Percentiles rank a stretch among this genome's conserved stretches.
phyloP scores from a whole-genome alignment of 2,888 invertebrate genomes.

The Eupeodes latifasciatus region DNA sequence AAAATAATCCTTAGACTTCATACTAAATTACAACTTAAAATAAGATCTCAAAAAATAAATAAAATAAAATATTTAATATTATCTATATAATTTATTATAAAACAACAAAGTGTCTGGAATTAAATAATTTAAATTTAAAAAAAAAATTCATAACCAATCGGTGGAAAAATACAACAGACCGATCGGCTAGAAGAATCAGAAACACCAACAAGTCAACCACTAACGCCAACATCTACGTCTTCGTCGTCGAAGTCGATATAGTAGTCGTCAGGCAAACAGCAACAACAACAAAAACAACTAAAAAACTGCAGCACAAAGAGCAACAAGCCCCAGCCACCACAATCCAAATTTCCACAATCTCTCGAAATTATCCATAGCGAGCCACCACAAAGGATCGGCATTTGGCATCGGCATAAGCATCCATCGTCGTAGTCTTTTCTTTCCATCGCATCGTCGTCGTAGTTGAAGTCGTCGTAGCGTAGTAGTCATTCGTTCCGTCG shows the following conservation, averaged over 20 bases:
- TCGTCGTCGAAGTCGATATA: constrained; percentile 10
- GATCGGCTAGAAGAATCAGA: constrained; percentile 30
- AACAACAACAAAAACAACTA: constrained; percentile 4
- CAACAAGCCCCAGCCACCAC: constrained; percentile 65
- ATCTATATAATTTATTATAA: constrained; percentile 23
- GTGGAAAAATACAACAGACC: constrained; percentile 54
- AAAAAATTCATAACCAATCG: constrained; percentile 37
- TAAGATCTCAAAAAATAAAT: constrained; percentile 67
- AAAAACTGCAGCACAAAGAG: constrained; percentile 63
- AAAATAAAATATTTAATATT: constrained; percentile 37
- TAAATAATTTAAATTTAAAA: constrained; percentile 40
- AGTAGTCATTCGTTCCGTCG: constrained; percentile 40
- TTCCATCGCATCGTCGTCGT: constrained; percentile 20
- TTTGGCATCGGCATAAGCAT: not conserved
- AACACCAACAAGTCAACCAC: constrained; percentile 53
- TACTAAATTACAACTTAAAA: constrained; percentile 70
- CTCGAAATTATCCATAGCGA: constrained; percentile 67
- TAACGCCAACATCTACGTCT: constrained; percentile 44
- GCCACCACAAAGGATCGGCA: constrained; percentile 69
- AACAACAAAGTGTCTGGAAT: constrained; percentile 51
- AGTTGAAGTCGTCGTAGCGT: constrained; percentile 25
- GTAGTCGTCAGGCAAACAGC: constrained; percentile 39
- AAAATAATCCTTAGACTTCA: constrained; percentile 67
- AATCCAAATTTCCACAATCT: constrained; percentile 57
- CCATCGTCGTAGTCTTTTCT: constrained; percentile 30